phyloP scores from a whole-genome alignment of 1,140 invertebrate genomes.

The Trigoniulus corallinus region DNA sequence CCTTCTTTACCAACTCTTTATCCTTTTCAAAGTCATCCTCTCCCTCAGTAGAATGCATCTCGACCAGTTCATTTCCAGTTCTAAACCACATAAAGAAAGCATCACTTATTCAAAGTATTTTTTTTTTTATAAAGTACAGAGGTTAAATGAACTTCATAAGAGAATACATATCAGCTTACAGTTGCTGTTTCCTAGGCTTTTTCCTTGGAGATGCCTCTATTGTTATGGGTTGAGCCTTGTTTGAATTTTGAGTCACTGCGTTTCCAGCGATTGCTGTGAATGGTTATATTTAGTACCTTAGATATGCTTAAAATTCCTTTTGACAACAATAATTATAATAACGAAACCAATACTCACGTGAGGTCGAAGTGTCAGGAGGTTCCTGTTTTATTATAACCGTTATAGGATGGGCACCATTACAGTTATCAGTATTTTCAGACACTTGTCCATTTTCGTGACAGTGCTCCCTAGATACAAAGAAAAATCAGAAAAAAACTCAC shows the following conservation, averaged over 20 bases:
- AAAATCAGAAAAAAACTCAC: background rate
- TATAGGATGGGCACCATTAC: background rate
- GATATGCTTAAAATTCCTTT: too few species aligned
- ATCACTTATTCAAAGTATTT: slow-evolving; percentile 15
- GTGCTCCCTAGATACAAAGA: too few species aligned
- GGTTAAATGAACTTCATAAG: background rate
- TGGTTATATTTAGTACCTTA: background rate
- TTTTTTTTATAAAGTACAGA: background rate
- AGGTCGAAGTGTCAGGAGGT: background rate
- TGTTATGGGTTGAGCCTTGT: background rate
- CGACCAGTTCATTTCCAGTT: slow-evolving; percentile 43
- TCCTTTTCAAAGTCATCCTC: slow-evolving; percentile 49
- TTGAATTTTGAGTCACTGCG: background rate
- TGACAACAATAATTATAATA: too few species aligned
- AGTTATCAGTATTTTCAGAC: background rate
- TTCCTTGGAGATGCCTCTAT: slow-evolving; percentile 50
- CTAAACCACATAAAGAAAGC: too few species aligned
- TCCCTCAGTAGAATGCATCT: slow-evolving; percentile 39
- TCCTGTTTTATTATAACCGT: too few species aligned
- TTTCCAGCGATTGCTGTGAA: background rate
- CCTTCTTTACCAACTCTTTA: slow-evolving; percentile 29
- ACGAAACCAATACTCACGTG: background rate
- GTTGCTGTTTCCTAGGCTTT: slow-evolving; percentile 54
- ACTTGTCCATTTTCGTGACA: too few species aligned
- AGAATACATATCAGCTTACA: slow-evolving; percentile 30